Evolutionary conservation across 2,113 vertebrate genomes (phyloP).

Genomic region (Bos indicus): DNA sequence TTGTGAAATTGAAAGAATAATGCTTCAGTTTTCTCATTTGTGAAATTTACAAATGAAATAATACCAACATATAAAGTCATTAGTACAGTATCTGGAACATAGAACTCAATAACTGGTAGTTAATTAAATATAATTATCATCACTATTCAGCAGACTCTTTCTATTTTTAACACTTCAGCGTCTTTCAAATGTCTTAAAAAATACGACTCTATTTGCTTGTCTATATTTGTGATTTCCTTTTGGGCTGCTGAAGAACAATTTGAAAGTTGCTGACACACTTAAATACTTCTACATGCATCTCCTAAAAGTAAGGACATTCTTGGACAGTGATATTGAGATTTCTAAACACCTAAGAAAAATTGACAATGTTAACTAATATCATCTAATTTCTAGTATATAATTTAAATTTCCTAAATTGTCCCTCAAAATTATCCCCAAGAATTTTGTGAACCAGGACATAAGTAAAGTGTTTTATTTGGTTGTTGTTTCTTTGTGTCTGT

Average conservation of each 20-base stretch:
- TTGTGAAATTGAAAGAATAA: not conserved
- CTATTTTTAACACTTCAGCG: not conserved
- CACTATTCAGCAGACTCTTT: not conserved
- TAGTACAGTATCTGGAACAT: not conserved
- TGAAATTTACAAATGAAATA: slow-evolving; percentile 26
- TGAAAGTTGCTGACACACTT: not conserved
- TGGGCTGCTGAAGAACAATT: not conserved
- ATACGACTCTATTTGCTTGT: not conserved
- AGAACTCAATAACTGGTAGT: not conserved
- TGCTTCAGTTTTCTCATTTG: not conserved
- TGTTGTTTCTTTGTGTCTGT: not conserved
- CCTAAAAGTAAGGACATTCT: not conserved
- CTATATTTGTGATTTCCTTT: not conserved
- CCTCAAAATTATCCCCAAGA: not conserved
- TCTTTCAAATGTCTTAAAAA: not conserved
- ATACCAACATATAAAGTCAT: not conserved
- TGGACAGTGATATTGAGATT: not conserved
- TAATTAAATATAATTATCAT: slow-evolving; percentile 21
- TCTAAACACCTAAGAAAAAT: not conserved
- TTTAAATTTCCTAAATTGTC: slow-evolving; percentile 9
- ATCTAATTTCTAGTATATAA: not conserved
- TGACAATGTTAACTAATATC: not conserved
- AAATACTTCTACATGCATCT: not conserved
- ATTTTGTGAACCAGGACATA: not conserved
- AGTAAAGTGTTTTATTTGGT: not conserved